Conservation (phyloP, 2,888 invertebrate genomes). For the Caenorhabditis macrosperma region DNA sequence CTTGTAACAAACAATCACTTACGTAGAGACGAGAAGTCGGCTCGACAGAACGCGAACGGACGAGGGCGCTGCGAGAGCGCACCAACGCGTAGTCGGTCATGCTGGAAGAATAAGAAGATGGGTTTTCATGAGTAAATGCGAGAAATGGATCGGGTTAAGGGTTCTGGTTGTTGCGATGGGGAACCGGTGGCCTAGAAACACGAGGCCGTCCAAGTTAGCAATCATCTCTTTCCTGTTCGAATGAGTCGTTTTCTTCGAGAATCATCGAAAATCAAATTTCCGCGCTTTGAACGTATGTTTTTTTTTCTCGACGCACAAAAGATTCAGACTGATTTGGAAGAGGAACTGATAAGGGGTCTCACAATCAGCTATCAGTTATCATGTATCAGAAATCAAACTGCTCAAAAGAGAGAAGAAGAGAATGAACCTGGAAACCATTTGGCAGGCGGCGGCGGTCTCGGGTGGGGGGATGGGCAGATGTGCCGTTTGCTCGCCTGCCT, state of each 20-base stretch:
- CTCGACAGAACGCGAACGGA: constrained; percentile 67
- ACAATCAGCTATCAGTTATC: background rate
- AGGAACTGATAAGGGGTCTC: too few relatives aligned
- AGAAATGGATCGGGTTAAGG: too few relatives aligned
- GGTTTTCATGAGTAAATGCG: background rate
- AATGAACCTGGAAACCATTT: constrained; percentile 53
- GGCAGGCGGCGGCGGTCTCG: constrained; percentile 21
- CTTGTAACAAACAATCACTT: constrained; percentile 16
- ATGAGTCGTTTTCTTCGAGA: too few relatives aligned
- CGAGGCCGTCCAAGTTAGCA: too few relatives aligned
- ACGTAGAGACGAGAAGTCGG: constrained; percentile 58
- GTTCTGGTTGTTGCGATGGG: too few relatives aligned
- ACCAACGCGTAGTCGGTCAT: constrained; percentile 74
- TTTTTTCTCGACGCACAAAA: too few relatives aligned
- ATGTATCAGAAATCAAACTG: background rate
- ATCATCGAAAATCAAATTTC: too few relatives aligned
- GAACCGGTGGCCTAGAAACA: too few relatives aligned
- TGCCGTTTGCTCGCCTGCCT: constrained; percentile 24
- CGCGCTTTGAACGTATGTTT: too few relatives aligned
- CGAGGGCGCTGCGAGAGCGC: constrained; percentile 73
- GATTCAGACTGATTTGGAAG: too few relatives aligned
- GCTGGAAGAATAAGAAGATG: constrained; percentile 40
- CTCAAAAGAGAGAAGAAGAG: constrained; percentile 7
- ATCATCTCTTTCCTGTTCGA: too few relatives aligned
- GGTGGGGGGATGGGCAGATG: constrained; percentile 36